Evolutionary conservation across 2,888 invertebrate species (phyloP).

Genomic region (Sesamia inferens): DNA sequence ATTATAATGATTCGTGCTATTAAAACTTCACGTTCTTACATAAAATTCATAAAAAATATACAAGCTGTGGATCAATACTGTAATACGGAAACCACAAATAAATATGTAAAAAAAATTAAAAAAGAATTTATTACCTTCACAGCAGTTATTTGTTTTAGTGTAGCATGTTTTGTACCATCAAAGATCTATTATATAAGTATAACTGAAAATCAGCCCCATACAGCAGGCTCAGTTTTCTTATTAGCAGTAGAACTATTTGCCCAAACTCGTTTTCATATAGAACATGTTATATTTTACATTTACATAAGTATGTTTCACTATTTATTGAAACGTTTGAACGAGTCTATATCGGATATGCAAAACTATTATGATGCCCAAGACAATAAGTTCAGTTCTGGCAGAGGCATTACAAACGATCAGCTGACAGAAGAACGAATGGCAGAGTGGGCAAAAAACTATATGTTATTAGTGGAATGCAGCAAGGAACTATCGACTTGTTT

Average conservation of each 20-base stretch:
- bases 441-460: slow-evolving; percentile 31
- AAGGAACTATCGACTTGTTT: slow-evolving; percentile 26
- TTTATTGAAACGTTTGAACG: slow-evolving; percentile 14
- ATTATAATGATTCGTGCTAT: slow-evolving; percentile 2
- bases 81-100: neutral
- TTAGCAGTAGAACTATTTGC: neutral
- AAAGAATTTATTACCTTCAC: neutral
- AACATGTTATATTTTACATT: slow-evolving; percentile 23
- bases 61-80: neutral
- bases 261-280: slow-evolving; percentile 20
- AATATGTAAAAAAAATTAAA: neutral
- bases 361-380: neutral
- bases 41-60: neutral
- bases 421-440: neutral
- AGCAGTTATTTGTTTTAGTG: neutral
- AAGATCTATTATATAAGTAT: neutral
- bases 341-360: neutral
- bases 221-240: fast-evolving
- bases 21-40: slow-evolving; percentile 7
- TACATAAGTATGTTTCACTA: slow-evolving; percentile 6
- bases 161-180: neutral
- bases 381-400: neutral
- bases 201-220: fast-evolving
- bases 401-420: neutral
- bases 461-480: slow-evolving; percentile 28